Base-by-base conservation (phyloP, 2,113 vertebrate species). In the Passerina amoena region DNA sequence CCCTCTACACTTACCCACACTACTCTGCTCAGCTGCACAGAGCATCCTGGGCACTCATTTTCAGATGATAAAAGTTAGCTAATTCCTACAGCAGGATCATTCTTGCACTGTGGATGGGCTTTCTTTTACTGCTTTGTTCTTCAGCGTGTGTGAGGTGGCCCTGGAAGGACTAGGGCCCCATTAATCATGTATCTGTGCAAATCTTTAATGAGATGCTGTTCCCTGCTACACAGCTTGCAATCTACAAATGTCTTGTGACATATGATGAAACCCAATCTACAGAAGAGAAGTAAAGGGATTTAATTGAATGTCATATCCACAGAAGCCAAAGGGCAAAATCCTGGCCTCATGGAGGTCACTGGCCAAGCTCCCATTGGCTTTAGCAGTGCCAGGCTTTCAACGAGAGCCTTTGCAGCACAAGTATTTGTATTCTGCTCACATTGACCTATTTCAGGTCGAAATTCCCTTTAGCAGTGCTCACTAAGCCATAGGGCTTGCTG, bases 401-500 rank as follows among this genome's bases (percentile, higher is more conserved):
- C 10, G 33, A 53, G 71, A 77, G 24, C 16, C 63, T 86, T 83
- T 66, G 64, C 9, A 7, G 54, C 11, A 38, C 13, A 80, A 70
- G 24, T 14, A 40, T 86, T 88, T 94, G 44, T 63, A 92, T 94
- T 91, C 90, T 60, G 37, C 60, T 83, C 75, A n/a, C 11, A 2
- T 51, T 83, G 88, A 86, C 76, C 88, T 95, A 90, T 83, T 95
- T 94, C 82, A 91, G 75, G 79, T 90, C 10, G n/a, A 83, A 93
- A 96, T 83, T 96, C 64, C 60, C 51, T 92, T 88, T 42, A 68
- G 82, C 20, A 78, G 48, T 3, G 5, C 28, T 75, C 60, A 25
- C 54, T 90, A 93, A 91, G 76, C 82, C 82, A 82, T 45, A 68
- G 88, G 75, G 79, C 64, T 94, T 86, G 85, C 93, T 82, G 22